Conservation (phyloP, 2,888 invertebrate genomes). For the Trichogramma evanescens region DNA sequence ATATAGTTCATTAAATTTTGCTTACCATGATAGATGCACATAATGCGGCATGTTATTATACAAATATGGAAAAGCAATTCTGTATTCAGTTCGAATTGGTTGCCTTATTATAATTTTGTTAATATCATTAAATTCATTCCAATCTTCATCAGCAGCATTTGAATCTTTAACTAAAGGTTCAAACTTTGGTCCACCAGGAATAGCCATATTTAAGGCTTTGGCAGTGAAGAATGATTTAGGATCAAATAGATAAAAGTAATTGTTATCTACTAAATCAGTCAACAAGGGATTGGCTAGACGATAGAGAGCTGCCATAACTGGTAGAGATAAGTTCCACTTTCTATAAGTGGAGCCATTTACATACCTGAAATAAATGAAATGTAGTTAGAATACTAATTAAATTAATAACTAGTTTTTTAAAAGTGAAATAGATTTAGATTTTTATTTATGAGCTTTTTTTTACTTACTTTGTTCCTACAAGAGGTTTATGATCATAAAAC, state of each 20-base stretch:
- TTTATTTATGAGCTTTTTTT: neutral
- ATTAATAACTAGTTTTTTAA: neutral
- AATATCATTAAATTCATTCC: constrained; percentile 99
- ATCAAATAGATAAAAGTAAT: constrained; percentile 98
- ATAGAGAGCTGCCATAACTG: constrained; percentile 96
- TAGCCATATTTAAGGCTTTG: constrained; percentile 98
- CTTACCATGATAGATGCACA: constrained; percentile 96
- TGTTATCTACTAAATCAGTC: constrained; percentile 95
- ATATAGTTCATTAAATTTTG: constrained; percentile 23
- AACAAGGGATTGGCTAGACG: constrained; percentile 94
- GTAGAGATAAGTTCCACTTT: constrained; percentile 90
- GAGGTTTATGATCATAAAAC: constrained; percentile 98
- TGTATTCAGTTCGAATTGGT: constrained; percentile 96
- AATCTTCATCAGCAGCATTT: constrained; percentile 96
- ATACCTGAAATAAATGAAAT: constrained; percentile 49
- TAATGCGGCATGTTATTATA: constrained; percentile 99
- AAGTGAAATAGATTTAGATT: neutral
- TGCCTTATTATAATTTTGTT: constrained; percentile 99
- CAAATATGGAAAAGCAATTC: constrained; percentile 97
- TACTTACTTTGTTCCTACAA: constrained; percentile 77
- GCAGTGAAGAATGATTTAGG: constrained; percentile 99
- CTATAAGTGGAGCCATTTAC: constrained; percentile 97
- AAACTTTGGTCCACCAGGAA: constrained; percentile 99
- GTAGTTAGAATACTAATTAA: neutral
- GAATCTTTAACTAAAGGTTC: constrained; percentile 98